Base-by-base conservation (phyloP, 2,888 invertebrate species). In the Archaeoteleia sp. region DNA sequence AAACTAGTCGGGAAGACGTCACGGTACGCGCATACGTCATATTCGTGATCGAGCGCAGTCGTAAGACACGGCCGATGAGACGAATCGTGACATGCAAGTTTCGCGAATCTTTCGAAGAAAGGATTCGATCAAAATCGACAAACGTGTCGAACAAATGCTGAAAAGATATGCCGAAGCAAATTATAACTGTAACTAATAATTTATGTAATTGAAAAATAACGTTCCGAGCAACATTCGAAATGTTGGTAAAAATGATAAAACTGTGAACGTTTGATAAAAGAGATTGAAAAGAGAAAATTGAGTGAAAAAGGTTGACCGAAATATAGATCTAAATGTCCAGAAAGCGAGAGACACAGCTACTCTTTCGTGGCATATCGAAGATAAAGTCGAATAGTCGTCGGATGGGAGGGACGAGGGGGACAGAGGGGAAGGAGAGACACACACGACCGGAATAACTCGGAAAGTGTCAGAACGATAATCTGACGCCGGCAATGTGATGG, bases 401-500 rank as follows among this genome's bases (percentile, higher is more conserved):
- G 39, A 35, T 60, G n/a, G 32, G 37, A 45, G 45, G 61, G 48
- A 53, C 25, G 45, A 29, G 42, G 29, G 35, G 34, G 55, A 39
- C 51, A 61, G 45, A 58, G 32, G 15, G 25, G 15, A 40, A 45
- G 53, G 20, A 55, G 43, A 39, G 37, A 67, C 63, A 74, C 72
- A 70, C 74, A 77, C 78, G 81, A 78, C 79, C 79, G 79, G 83
- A 83, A 84, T 85, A 85, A 84, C 84, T 84, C 81, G 81, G 77
- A 84, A 84, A 85, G 83, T 85, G 85, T 84, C 85, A 82, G 85
- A 83, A 84, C 84, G 84, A 85, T 85, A 85, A 85, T 85, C 85
- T 82, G 84, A 85, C 84, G 82, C 79, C 75, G 76, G 83, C 84
- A 77, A 84, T 78, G 81, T 83, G 84, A 84, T 81, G 76, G 76